Conservation (phyloP, 35 echinoderm and acorn worm genomes). For the Lytechinus variegatus region DNA sequence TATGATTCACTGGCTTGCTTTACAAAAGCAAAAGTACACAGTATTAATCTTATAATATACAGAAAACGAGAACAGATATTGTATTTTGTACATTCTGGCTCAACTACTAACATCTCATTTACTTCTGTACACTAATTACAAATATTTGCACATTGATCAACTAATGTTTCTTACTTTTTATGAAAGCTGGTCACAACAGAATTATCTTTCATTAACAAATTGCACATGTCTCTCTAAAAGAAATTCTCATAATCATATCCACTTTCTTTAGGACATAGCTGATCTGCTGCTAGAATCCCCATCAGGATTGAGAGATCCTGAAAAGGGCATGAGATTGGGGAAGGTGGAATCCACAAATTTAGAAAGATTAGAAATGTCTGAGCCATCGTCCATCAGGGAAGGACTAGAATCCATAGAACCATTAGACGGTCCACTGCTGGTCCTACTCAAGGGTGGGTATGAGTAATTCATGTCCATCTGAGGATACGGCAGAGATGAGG, state of each 20-base stretch:
- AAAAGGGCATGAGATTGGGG: constrained; percentile 30
- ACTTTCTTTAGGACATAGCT: background rate
- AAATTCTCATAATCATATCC: background rate
- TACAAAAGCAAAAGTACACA: background rate
- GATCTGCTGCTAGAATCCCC: background rate
- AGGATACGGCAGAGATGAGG: constrained; percentile 14
- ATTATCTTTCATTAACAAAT: background rate
- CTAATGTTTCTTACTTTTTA: background rate
- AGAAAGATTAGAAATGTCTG: constrained; percentile 23
- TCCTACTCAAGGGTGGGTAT: background rate
- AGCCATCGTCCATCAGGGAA: background rate
- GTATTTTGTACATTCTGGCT: background rate
- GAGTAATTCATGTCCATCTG: constrained; percentile 24
- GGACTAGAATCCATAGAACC: background rate
- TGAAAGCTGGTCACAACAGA: background rate
- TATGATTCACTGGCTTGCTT: background rate
- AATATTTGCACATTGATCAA: background rate
- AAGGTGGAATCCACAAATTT: constrained; percentile 43
- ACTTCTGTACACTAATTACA: background rate
- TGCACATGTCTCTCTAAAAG: background rate
- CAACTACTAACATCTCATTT: background rate
- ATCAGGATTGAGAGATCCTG: constrained; percentile 32
- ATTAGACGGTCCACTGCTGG: constrained; percentile 5
- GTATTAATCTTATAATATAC: background rate
- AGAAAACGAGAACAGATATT: background rate